A percentile compares a stretch with the other conserved stretches of the same genome.
These are phyloP conservation scores for Steinernema khuongi DNA, from an alignment of 1,140 invertebrate genomes.

Conservation along the genomic window DNA sequence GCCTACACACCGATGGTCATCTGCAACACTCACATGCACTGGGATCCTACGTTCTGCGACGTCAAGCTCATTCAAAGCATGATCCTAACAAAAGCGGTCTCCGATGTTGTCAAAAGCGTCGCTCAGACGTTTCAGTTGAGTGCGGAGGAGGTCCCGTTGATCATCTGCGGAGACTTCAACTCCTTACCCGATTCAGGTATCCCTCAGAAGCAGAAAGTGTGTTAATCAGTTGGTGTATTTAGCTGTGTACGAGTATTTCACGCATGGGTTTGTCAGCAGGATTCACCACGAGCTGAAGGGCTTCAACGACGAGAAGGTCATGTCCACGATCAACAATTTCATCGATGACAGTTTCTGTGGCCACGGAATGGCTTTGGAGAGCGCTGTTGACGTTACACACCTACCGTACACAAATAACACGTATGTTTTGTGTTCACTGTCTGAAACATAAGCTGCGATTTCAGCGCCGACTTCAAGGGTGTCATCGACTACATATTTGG, in stretches of 20 bases:
- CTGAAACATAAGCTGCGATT: constrained; percentile 49
- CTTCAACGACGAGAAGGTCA: constrained; percentile 73
- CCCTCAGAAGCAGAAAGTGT: not conserved
- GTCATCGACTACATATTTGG: constrained; percentile 99
- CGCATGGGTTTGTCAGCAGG: constrained; percentile 76
- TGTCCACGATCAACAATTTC: constrained; percentile 17
- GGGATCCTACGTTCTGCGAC: constrained; percentile 99
- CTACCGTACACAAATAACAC: constrained; percentile 99
- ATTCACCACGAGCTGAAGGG: constrained; percentile 95
- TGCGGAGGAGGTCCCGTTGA: constrained; percentile 75
- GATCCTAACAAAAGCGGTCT: constrained; percentile 89
- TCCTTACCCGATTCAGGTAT: constrained; percentile 90
- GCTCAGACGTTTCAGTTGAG: constrained; percentile 55
- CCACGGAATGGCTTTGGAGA: constrained; percentile 88
- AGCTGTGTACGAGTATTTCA: constrained; percentile 93
- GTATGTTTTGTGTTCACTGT: constrained; percentile 64
- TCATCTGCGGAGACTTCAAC: constrained; percentile 97
- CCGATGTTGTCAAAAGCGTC: constrained; percentile 52
- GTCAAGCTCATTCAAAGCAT: constrained; percentile 99
- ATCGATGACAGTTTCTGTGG: constrained; percentile 57
- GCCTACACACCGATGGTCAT: constrained; percentile 74
- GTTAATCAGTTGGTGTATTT: constrained; percentile 44
- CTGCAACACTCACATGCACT: constrained; percentile 96
- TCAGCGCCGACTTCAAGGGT: constrained; percentile 94
- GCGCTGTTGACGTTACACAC: constrained; percentile 85